Percentiles rank a stretch among this genome's conserved stretches.
These are phyloP conservation scores for Tetraodon nigroviridis DNA, from an alignment of 2,113 vertebrate species.

Conservation along the genomic window DNA sequence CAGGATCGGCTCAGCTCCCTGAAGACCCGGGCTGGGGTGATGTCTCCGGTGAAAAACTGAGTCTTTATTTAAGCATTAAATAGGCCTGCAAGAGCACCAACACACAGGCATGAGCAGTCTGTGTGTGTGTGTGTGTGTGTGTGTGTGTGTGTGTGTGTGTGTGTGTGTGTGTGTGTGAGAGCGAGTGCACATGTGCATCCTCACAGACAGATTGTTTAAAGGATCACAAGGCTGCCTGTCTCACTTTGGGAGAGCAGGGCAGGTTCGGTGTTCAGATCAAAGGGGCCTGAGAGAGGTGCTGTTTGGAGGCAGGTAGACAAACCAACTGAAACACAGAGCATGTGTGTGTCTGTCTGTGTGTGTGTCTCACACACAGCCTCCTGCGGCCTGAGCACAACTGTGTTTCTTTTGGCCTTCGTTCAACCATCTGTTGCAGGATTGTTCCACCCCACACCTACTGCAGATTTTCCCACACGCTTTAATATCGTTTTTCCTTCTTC, in stretches of 20 bases:
- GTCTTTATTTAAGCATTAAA: slow-evolving; percentile 76
- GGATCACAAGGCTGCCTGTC: slow-evolving; percentile 73
- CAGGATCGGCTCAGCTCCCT: slow-evolving; percentile 62
- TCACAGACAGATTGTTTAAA: slow-evolving; percentile 57
- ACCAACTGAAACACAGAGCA: slow-evolving; percentile 47
- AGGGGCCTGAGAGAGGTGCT: slow-evolving; percentile 67
- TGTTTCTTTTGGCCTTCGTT: slow-evolving; percentile 28
- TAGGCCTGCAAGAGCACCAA: slow-evolving; percentile 49
- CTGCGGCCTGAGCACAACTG: slow-evolving; percentile 33
- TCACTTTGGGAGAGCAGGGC: slow-evolving; percentile 71
- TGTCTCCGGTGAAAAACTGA: slow-evolving; percentile 65
- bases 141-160: slow-evolving; percentile 3
- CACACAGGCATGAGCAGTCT: slow-evolving; percentile 36
- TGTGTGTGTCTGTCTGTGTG: too few relatives aligned
- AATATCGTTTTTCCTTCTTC: too few relatives aligned
- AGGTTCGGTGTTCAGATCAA: slow-evolving; percentile 73
- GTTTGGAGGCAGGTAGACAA: slow-evolving; percentile 62
- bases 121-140: slow-evolving; percentile 3
- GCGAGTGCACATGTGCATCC: slow-evolving; percentile 12
- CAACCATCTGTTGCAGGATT: slow-evolving; percentile 54
- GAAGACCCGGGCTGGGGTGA: slow-evolving; percentile 63
- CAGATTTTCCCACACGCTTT: neutral
- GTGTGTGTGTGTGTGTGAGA: slow-evolving; percentile 2
- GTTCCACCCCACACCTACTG: neutral
- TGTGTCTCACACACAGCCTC: slow-evolving; percentile 10